Percentiles rank a stretch among this genome's conserved stretches.
These are phyloP conservation scores for Plutella xylostella DNA, from an alignment of 2,888 invertebrate species.

Conservation along the genomic window DNA sequence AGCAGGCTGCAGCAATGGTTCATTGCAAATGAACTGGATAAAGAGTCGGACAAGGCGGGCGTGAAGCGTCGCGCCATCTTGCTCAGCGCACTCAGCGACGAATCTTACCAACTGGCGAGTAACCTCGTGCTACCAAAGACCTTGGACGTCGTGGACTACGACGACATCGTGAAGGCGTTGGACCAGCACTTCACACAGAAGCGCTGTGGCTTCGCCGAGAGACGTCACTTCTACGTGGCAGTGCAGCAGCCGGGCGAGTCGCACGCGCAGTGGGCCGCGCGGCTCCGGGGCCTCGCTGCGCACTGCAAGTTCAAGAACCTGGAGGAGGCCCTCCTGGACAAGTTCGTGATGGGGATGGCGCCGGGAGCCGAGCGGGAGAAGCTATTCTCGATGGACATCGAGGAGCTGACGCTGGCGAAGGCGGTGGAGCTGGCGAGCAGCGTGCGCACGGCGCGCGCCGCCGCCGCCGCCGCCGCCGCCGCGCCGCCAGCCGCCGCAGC, in stretches of 20 bases:
- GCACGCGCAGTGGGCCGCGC: conserved; percentile 10
- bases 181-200: too few species aligned
- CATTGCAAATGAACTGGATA: background rate
- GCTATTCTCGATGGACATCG: conserved; percentile 6
- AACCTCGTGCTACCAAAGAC: conserved; percentile 6
- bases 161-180: background rate
- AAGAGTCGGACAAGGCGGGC: background rate
- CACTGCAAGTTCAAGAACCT: conserved; percentile 12
- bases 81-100: conserved; percentile 12
- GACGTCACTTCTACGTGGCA: conserved; percentile 8
- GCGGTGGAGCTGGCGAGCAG: too few species aligned
- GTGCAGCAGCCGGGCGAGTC: conserved; percentile 4
- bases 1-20: background rate
- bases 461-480: too few species aligned
- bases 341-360: conserved; percentile 13
- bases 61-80: background rate
- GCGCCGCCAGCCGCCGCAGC: too few species aligned
- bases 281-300: conserved; percentile 11
- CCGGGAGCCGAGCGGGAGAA: conserved; percentile 8
- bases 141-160: background rate
- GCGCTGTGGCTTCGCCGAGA: conserved; percentile 12
- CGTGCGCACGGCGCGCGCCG: too few species aligned
- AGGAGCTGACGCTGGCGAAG: conserved; percentile 4
- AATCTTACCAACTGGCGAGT: conserved; percentile 8
- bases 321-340: conserved; percentile 7